Evolutionary conservation across 2,888 invertebrate genomes (phyloP), one percentile per base, ranked within the genome.

Genomic region (Tromatobia lineatoria): DNA sequence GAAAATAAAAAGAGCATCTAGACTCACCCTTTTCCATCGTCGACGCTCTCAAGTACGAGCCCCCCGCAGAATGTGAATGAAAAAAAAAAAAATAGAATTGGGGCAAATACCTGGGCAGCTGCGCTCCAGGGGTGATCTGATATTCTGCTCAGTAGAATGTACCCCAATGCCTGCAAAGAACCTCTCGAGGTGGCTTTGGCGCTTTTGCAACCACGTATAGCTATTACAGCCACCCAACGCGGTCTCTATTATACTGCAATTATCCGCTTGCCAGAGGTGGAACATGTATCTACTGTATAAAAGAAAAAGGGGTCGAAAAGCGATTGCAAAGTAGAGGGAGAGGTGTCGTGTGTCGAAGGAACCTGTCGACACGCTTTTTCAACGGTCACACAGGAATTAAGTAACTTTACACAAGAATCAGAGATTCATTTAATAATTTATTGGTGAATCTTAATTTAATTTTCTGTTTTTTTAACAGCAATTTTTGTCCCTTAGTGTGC

Each of bases 51-150:
- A 23, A 82, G 66, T 66, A 15, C 38, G 66, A 47, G 59, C 75
- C 18, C n/a, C 85, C 75, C 73, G 66, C 20, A 34, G 15, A 47
- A 38, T 61, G 4, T 6, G 42, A 73, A 20, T 23, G 25, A 29
- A 45, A 73, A 75, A 57, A 64, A n/a, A 79, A 84, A 86, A 75
- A 57, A 64, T 20, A 10, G 76, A 80, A 86, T 74, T 77, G 66
- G 77, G 69, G 80, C 89, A 89, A 90, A 91, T 91, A 91, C 90
- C 91, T 91, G 87, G 90, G 81, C 91, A 91, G 91, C 91, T 91
- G 91, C 90, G 78, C 85, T 86, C 80, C 86, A 67, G 80, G 88
- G 88, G 82, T 88, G 61, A 61, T 84, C 70, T 20, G 67, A 80
- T 25, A 54, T 20, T 42, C 66, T 50, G 52, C 64, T 57, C 42